These are phyloP conservation scores for Neotoma lepida DNA, from an alignment of 2,113 vertebrate species.

Conservation along the genomic window DNA sequence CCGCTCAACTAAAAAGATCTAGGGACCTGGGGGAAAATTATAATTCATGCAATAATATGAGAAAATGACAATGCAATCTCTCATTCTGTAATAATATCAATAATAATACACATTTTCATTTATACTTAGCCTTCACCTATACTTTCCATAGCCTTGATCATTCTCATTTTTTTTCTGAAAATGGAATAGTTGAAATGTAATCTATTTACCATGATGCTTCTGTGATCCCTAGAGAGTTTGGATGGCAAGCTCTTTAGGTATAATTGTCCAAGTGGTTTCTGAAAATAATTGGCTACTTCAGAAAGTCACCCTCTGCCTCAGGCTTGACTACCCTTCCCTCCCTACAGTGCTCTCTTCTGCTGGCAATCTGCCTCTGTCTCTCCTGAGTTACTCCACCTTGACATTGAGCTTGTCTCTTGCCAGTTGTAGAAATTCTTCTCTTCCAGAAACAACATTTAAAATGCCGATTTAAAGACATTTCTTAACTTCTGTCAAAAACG, in stretches of 20 bases:
- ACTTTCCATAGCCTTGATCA: constrained; percentile 51
- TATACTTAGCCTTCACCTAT: not conserved
- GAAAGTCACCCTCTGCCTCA: constrained; percentile 43
- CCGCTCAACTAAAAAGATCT: constrained; percentile 50
- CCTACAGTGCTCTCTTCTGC: not conserved
- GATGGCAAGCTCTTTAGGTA: constrained; percentile 72
- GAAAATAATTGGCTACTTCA: constrained; percentile 66
- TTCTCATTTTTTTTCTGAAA: constrained; percentile 45
- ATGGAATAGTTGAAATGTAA: constrained; percentile 2
- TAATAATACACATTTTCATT: constrained; percentile 58
- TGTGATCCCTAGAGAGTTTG: constrained; percentile 55
- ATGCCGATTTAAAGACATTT: constrained; percentile 69
- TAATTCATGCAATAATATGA: constrained; percentile 74
- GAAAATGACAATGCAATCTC: constrained; percentile 69
- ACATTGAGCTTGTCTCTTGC: constrained; percentile 41
- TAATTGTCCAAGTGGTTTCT: constrained; percentile 77
- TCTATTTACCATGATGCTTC: constrained; percentile 59
- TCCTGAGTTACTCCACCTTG: constrained; percentile 11
- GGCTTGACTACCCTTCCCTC: not conserved
- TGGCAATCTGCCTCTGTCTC: not conserved
- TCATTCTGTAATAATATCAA: constrained; percentile 59
- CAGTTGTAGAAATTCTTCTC: constrained; percentile 71
- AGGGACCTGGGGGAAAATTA: constrained; percentile 56
- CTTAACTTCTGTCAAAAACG: constrained; percentile 71
- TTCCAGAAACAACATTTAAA: constrained; percentile 71